Conservation (phyloP, 2,888 invertebrate genomes). For the Melanostoma mellinum region DNA sequence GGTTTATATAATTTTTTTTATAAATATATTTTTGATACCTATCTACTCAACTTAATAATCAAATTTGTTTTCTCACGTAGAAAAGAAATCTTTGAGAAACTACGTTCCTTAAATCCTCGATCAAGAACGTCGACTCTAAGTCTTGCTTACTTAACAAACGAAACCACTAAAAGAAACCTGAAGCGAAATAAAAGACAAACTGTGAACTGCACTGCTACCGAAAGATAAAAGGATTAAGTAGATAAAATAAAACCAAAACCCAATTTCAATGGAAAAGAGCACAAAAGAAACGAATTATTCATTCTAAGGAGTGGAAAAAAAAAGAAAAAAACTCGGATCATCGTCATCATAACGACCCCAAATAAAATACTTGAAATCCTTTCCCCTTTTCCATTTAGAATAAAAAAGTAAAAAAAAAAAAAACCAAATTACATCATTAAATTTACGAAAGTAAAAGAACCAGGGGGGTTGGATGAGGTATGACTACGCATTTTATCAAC, state of each 20-base stretch:
- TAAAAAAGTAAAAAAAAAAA: slow-evolving; percentile 40
- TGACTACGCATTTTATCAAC: slow-evolving; percentile 66
- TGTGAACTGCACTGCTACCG: slow-evolving; percentile 37
- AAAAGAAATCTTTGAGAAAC: too few relatives aligned
- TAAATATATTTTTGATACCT: too few relatives aligned
- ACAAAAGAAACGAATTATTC: slow-evolving; percentile 65
- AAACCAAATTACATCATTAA: slow-evolving; percentile 65
- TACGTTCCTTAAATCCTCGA: too few relatives aligned
- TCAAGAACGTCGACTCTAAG: too few relatives aligned
- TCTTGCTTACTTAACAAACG: too few relatives aligned
- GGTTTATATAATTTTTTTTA: too few relatives aligned
- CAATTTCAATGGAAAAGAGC: slow-evolving; percentile 26
- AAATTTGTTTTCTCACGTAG: too few relatives aligned
- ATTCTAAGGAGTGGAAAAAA: slow-evolving; percentile 40
- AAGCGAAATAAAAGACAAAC: slow-evolving; percentile 21
- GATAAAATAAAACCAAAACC: slow-evolving; percentile 55
- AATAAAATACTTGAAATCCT: slow-evolving; percentile 66
- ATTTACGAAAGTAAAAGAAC: slow-evolving; percentile 51
- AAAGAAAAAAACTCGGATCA: slow-evolving; percentile 43
- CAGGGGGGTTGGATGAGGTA: slow-evolving; percentile 49
- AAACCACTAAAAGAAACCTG: background rate
- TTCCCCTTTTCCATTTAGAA: slow-evolving; percentile 40
- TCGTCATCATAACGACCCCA: slow-evolving; percentile 55
- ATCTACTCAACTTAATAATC: too few relatives aligned
- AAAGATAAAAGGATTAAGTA: slow-evolving; percentile 68